Percentiles rank a stretch among this genome's conserved stretches.
phyloP scores from a whole-genome alignment of 2,113 vertebrate species.

The Misgurnus anguillicaudatus region DNA sequence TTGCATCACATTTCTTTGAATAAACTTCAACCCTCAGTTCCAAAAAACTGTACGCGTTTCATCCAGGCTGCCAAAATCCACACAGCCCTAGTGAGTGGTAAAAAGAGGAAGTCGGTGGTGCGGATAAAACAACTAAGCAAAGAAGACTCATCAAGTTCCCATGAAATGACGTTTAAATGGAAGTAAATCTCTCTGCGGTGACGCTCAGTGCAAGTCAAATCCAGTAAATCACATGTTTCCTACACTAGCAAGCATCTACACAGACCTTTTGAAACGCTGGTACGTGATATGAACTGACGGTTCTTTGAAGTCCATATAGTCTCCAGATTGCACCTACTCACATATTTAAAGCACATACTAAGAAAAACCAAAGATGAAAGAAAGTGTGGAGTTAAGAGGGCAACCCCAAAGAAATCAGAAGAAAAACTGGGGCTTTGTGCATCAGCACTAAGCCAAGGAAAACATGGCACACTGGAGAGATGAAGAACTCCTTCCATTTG shows the following conservation, averaged over 20 bases:
- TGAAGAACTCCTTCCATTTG: conserved; percentile 19
- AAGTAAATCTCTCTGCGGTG: conserved; percentile 24
- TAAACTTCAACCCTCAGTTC: not conserved
- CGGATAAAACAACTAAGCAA: not conserved
- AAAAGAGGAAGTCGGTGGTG: not conserved
- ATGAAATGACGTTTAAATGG: conserved; percentile 34
- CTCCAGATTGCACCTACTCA: not conserved
- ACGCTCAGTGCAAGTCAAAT: not conserved
- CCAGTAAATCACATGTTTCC: conserved; percentile 23
- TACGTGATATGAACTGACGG: conserved; percentile 3
- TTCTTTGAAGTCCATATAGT: conserved; percentile 38
- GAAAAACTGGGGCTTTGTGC: not conserved
- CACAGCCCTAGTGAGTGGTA: not conserved
- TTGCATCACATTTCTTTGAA: not conserved
- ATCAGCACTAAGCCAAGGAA: not conserved
- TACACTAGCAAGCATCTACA: conserved; percentile 1
- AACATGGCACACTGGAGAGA: conserved; percentile 4
- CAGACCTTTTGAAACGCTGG: not conserved
- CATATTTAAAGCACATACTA: conserved; percentile 10
- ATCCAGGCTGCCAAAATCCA: not conserved
- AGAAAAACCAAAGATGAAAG: not conserved
- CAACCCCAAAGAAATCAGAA: not conserved
- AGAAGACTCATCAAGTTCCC: not conserved
- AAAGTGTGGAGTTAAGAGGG: not conserved
- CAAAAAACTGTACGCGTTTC: not conserved